Conservation (phyloP, 2,113 vertebrate genomes). For the Galeopterus variegatus region DNA sequence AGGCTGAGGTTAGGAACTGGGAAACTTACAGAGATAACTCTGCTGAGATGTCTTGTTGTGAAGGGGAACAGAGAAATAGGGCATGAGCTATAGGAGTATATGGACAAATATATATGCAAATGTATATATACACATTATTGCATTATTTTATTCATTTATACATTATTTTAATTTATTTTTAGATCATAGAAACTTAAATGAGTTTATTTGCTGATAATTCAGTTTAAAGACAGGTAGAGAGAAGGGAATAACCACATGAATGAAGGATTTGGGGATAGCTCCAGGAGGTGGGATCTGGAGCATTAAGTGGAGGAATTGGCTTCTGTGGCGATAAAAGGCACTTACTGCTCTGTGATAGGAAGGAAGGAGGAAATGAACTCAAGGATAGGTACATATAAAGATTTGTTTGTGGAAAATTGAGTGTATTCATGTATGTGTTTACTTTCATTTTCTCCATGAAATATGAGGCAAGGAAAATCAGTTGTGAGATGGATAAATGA, state of each 20-base stretch:
- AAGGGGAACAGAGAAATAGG: not conserved
- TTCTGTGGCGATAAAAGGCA: not conserved
- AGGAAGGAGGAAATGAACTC: not conserved
- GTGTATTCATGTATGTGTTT: not conserved
- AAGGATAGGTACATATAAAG: not conserved
- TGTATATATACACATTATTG: too few relatives aligned
- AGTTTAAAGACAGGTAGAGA: not conserved
- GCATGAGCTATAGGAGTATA: not conserved
- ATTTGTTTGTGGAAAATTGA: constrained; percentile 34
- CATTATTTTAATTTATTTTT: not conserved
- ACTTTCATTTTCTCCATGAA: not conserved
- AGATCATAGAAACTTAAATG: not conserved
- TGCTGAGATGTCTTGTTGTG: not conserved
- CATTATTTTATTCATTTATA: too few relatives aligned
- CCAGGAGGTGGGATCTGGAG: not conserved
- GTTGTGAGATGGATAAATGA: constrained; percentile 28
- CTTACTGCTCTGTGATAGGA: not conserved
- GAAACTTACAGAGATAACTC: not conserved
- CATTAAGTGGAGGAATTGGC: not conserved
- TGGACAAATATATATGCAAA: not conserved
- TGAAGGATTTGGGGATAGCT: not conserved
- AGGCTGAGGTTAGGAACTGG: not conserved
- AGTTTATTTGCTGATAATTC: not conserved
- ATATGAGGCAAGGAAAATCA: constrained; percentile 30
- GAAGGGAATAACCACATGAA: not conserved